Evolutionary conservation across 1,140 invertebrate species (phyloP), one percentile per base, ranked within the genome.

Genomic region (Lycorma delicatula): DNA sequence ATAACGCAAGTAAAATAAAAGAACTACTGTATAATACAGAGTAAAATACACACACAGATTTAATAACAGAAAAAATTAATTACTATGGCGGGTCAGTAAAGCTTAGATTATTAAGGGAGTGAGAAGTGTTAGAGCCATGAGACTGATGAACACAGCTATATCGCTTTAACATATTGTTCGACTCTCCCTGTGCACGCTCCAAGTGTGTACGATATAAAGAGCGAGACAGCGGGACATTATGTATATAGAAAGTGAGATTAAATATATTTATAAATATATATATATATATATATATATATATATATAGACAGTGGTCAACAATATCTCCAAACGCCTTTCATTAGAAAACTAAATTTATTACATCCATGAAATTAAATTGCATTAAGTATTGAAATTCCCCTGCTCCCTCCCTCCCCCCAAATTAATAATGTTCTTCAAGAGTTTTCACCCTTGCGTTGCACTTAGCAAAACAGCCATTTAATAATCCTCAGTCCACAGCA

Each of bases 401-500:
- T 44, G 16, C 41, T 44, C 16, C 41, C 18, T 22, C 23, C 41
- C 13, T 1, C 23, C 23, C 41, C 16, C 41, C 18, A 16, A 20
- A 20, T 44, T 44, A 44, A 44, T 44, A 44, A 44, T 20, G 16
- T 16, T 44, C 41, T 22, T 20, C 49, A 27, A 29, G 26, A 29
- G 26, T 27, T 51, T 51, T 16, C 49, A 51, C 26, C 48, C 48
- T 57, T 26, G 46, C 25, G 46, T 34, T 34, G 41, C 56, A 50
- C 56, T 29, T 38, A 57, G 48, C 48, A 57, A 56, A 57, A 57
- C 56, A 57, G 56, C 56, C 56, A 36, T 51, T 31, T 47, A 34
- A 46, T 38, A 48, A 25, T 51, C 29, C 55, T 31, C n/a, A n/a
- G n/a, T n/a, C n/a, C n/a, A n/a, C n/a, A n/a, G n/a, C 56, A 57